Evolutionary conservation across 2,113 vertebrate genomes (phyloP), one percentile per base, ranked within the genome.

Genomic region (Pleuronectes platessa): DNA sequence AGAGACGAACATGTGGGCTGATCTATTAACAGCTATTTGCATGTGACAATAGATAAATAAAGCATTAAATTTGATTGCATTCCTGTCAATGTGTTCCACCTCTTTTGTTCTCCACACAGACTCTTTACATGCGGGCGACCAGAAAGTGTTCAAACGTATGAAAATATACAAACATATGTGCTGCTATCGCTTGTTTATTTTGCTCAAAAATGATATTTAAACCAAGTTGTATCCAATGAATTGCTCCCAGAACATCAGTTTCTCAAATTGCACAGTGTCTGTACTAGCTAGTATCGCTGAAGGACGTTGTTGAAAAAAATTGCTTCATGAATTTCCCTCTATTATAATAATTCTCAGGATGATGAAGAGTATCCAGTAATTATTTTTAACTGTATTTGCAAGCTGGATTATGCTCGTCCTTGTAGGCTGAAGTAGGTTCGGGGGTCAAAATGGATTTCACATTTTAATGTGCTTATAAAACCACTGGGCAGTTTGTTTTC

Each of bases 391-490:
- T 20, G 18, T 60, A 37, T 45, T 61, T 42, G 49, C 51, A 71
- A 67, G 31, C 82, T 70, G 86, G 85, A 90, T 88, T 85, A 88
- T 9, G 21, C 13, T 4, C 58, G 75, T 58, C 82, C 76, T 82
- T 10, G 60, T 77, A 63, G 78, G 35, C 68, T 79, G 70, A 85
- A 87, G 74, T 73, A 66, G 62, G 60, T 73, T 77, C 68, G 53
- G 42, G 86, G 84, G 88, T 91, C 74, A 74, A 82, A 90, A 85
- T 84, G 86, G 88, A 89, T 92, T 89, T 89, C 76, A 83, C 71
- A 79, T 81, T 63, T 85, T 90, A 88, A 92, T 87, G 80, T 68
- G 83, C 79, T 90, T 90, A 85, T 84, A 65, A 72, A 84, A 77
- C 80, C 78, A 82, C 79, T 75, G 76, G 85, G 78, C 74, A 79